These are phyloP conservation scores for Heterodera schachtii DNA, from an alignment of 1,140 invertebrate genomes.

Conservation along the genomic window DNA sequence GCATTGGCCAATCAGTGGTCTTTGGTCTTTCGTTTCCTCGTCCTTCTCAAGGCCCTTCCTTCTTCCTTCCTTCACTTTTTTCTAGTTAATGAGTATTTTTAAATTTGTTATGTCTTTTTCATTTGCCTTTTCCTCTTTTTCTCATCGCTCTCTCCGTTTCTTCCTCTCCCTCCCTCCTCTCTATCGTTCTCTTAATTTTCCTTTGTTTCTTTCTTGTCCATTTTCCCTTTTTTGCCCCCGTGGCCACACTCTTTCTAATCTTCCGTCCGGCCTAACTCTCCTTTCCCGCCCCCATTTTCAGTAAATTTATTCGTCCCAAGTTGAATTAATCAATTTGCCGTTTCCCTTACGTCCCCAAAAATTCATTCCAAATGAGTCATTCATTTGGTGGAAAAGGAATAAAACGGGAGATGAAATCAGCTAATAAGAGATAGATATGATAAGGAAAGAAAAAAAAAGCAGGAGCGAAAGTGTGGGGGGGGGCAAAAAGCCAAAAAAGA, in stretches of 20 bases:
- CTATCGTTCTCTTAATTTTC: background rate
- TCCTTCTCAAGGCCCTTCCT: background rate
- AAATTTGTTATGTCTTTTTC: too few relatives aligned
- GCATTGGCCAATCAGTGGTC: background rate
- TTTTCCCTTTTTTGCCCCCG: background rate
- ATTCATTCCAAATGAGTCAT: background rate
- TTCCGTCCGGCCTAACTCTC: background rate
- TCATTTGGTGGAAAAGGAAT: background rate
- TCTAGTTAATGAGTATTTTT: background rate
- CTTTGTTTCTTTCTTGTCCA: background rate
- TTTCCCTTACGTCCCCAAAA: background rate
- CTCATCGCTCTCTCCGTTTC: too few relatives aligned
- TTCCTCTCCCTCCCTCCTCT: background rate
- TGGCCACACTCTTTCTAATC: background rate
- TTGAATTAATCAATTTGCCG: constrained; percentile 11
- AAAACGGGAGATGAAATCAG: background rate
- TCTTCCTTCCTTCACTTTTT: background rate
- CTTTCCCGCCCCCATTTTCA: background rate
- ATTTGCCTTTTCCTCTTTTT: too few relatives aligned
- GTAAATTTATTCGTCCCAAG: background rate
- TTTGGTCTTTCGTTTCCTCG: background rate
- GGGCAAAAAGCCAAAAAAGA: background rate
- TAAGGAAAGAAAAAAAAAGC: background rate
- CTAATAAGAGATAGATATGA: background rate
- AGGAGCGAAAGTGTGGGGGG: background rate